Conservation (phyloP, 2,888 invertebrate genomes). For the Acanthococcus lagerstroemiae region DNA sequence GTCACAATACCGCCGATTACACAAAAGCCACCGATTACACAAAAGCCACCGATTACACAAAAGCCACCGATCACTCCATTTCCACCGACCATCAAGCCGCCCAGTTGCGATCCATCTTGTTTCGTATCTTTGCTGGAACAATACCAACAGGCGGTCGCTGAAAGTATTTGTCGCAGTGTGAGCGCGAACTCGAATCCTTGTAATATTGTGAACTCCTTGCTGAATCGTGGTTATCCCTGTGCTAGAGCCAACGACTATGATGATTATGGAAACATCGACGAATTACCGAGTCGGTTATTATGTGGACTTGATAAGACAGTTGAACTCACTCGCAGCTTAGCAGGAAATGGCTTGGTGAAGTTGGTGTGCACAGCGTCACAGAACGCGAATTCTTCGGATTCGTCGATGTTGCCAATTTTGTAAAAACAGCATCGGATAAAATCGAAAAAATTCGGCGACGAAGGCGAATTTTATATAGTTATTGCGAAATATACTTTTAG, state of each 20-base stretch:
- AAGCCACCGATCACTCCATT: neutral
- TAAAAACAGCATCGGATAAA: too few species aligned
- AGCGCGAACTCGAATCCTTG: neutral
- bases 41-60: neutral
- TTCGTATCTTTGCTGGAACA: neutral
- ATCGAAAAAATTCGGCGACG: too few species aligned
- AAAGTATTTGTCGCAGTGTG: neutral
- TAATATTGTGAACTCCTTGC: neutral
- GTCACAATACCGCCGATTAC: neutral
- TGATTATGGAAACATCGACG: neutral
- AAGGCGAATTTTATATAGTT: too few species aligned
- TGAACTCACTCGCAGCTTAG: neutral
- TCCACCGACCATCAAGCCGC: neutral
- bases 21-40: neutral
- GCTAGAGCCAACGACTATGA: neutral
- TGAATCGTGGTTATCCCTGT: neutral
- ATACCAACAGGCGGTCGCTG: slow-evolving; percentile 2
- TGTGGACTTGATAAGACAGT: neutral
- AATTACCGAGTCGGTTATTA: slow-evolving; percentile 1
- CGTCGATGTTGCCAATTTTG: too few species aligned
- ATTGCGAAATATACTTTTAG: too few species aligned
- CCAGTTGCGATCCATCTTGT: neutral
- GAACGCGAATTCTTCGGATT: too few species aligned
- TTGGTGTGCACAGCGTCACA: too few species aligned
- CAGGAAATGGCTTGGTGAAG: too few species aligned